phyloP scores from a whole-genome alignment of 2,888 invertebrate genomes.

The Pachliopta kotzebuea region DNA sequence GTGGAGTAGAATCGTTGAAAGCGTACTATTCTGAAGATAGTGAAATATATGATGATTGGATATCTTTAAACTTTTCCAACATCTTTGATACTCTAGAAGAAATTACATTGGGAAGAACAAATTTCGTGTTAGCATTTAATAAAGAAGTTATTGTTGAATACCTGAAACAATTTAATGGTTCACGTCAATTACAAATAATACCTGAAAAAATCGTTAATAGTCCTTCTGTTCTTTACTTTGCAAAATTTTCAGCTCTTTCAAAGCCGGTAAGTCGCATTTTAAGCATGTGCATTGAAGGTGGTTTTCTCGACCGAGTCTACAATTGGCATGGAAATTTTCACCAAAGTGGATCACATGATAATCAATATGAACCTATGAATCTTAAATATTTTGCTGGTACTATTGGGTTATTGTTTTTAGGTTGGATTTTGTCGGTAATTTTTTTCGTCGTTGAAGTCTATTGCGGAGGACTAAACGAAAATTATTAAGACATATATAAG shows the following conservation, averaged over 20 bases:
- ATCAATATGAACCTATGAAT: constrained; percentile 24
- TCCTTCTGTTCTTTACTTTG: constrained; percentile 54
- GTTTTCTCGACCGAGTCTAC: constrained; percentile 37
- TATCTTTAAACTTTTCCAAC: constrained; percentile 34
- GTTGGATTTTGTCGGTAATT: constrained; percentile 18
- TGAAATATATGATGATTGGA: constrained; percentile 48
- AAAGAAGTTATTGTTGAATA: constrained; percentile 45
- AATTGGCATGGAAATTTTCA: constrained; percentile 4
- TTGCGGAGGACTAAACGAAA: constrained; percentile 16
- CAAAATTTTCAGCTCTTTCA: constrained; percentile 46
- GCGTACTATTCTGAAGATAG: constrained; percentile 51
- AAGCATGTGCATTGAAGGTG: constrained; percentile 46
- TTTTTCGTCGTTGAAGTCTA: constrained; percentile 23
- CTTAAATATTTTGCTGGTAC: constrained; percentile 23
- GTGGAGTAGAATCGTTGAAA: constrained; percentile 44
- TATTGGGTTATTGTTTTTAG: constrained; percentile 19
- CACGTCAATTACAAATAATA: constrained; percentile 48
- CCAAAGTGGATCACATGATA: constrained; percentile 6
- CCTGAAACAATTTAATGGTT: constrained; percentile 43
- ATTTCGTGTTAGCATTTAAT: constrained; percentile 53
- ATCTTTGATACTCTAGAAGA: constrained; percentile 38
- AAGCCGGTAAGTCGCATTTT: constrained; percentile 43
- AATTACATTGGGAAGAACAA: constrained; percentile 44
- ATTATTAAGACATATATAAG: not conserved
- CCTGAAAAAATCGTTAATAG: constrained; percentile 54